Base-by-base conservation (phyloP, 2,888 invertebrate genomes). In the Microplitis deprimator region DNA sequence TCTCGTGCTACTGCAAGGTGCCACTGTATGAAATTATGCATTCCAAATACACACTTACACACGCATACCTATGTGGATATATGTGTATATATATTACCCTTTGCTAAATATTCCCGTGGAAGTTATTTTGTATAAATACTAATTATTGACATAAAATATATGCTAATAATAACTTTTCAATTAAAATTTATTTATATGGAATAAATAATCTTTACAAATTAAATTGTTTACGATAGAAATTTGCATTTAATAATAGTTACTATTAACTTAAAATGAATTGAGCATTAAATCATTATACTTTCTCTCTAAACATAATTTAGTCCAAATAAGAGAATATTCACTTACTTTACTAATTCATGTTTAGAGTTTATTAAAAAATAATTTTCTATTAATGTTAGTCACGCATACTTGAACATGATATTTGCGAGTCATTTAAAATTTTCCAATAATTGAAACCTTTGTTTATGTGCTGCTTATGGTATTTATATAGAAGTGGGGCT, bases 1-100 rank as follows among this genome's bases (percentile, higher is more conserved):
- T 73, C 64, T 68, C 41, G 68, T 68, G 16, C 20, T 3, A 20
- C 65, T 29, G 16, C 50, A 50, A 16, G 68, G 68, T 68, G 68
- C 38, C 17, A 10, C 68, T 7, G 41, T n/a, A 73, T 73, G 41
- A 73, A 73, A 73, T 73, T 73, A 73, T 73, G 65, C 73, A 73
- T 73, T 64, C 60, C 60, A 62, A 40, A 40, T 50, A 50, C 10
- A 50, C 71, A 71, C 39, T 40, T 29, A 73, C 41, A 73, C 64
- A 17, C 7, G 7, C 1, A 50, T 10, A 50, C 7, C 3, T 50
- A 50, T 50, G 7, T 10, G 1, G 6, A 50, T 10, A 50, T 20
- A 40, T 50, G 7, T 4, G 7, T 62, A 71, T 40, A 71, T 60
- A 73, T 20, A 50, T 50, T 50, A 3, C 8, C 50, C 10, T 50